Evolutionary conservation across 2,797 vertebrate genomes (phyloP), one percentile per base, ranked within the genome.

Genomic region (Amblyraja radiata): DNA sequence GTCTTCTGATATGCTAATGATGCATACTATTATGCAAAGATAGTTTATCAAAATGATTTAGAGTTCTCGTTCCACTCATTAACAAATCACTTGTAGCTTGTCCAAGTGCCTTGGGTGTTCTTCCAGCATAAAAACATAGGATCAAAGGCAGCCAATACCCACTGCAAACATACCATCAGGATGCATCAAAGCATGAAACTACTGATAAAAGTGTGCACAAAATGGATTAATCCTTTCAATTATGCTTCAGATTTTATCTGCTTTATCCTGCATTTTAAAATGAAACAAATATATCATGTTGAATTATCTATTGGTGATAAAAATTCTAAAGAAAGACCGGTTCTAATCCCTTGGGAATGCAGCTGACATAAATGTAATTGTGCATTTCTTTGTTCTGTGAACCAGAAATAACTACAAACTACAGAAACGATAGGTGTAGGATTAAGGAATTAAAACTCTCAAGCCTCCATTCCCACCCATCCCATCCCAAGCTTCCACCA

Each of bases 91-190:
- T 73, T 90, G 65, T 25, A 73, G 36, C 68, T 39, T 71, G 54
- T 58, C 58, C 1, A 65, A 90, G 65, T 90, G 88, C 88, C 65
- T 90, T 18, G 21, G 4, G 88, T 32, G 65, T 25, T 90, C 88
- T 46, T 21, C 32, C 36, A 36, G 73, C 18, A 90, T 90, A 90
- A 90, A 73, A 73, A 46, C 18, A 7, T 4, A 73, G 25, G 65
- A 90, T 90, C 88, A 90, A 90, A 90, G 65, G 65, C 65, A 71
- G 9, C 32, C 73, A 71, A 71, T 90, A 73, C 88, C 32, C 32
- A 9, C 36, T 90, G 88, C 68, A 71, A 68, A 32, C 68, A 71
- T 3, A 39, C 1, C 32, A 39, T 90, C 88, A 90, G 65, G 65
- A 10, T 65, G 6, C 46, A 46, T 90, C 88, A 90, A 90, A 90